These are phyloP conservation scores for Charadrius vociferus DNA, from an alignment of 2,113 vertebrate species.

Conservation along the genomic window DNA sequence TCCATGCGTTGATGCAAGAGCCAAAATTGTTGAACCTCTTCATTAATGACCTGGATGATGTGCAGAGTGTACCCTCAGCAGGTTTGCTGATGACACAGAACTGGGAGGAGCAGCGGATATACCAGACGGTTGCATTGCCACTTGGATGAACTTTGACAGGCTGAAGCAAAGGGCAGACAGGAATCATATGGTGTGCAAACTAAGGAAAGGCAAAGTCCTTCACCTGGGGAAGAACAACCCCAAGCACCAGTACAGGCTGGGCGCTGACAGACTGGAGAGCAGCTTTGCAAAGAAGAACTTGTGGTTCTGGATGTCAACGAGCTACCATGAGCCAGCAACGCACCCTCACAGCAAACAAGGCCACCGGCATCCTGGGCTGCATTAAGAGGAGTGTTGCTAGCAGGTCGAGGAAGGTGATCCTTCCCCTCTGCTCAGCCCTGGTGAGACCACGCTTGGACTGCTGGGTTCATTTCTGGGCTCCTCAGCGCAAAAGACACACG, in stretches of 20 bases:
- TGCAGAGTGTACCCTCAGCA: not conserved
- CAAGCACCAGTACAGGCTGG: not conserved
- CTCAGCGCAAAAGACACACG: not conserved
- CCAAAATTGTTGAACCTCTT: not conserved
- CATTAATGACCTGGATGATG: not conserved
- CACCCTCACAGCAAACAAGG: not conserved
- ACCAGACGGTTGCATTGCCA: not conserved
- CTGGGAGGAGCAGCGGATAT: not conserved
- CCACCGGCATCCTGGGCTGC: not conserved
- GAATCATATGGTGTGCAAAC: not conserved
- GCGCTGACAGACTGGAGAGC: not conserved
- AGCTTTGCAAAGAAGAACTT: not conserved
- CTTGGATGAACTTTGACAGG: not conserved
- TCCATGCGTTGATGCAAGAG: fast-evolving
- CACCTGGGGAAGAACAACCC: not conserved
- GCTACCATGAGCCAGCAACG: not conserved
- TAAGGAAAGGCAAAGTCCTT: not conserved
- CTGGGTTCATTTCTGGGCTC: not conserved
- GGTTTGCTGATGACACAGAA: not conserved
- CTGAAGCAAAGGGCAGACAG: not conserved
- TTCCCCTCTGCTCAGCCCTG: not conserved
- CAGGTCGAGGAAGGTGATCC: not conserved
- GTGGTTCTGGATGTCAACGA: not conserved
- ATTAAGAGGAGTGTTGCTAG: not conserved
- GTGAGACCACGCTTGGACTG: not conserved